Base-by-base conservation (phyloP, 1,140 invertebrate genomes). In the Arctopsyche grandis region DNA sequence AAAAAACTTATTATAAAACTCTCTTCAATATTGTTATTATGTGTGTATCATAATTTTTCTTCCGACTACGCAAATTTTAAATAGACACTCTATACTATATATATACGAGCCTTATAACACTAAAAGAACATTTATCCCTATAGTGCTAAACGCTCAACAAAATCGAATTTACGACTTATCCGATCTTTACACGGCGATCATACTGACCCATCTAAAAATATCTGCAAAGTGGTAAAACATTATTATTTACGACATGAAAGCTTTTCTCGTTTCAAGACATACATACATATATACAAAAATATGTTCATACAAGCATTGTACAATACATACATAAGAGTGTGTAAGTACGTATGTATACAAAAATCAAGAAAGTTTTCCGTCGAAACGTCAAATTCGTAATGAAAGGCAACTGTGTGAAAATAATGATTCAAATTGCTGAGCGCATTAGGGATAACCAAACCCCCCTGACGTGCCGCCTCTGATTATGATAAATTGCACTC, bases 401-500 rank as follows among this genome's bases (percentile, higher is more conserved):
- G 66, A 38, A 58, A 77, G 52, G 38, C 29, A 43, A 48, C 1
- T 74, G 19, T 21, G 52, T 73, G 71, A 58, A 70, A 69, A 77
- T 77, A 69, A 69, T 44, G 75, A 77, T 26, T 77, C 58, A 77
- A 77, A 77, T 77, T 77, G 75, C 75, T 4, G n/a, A 43, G 66
- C 43, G 48, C 75, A 77, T 77, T 77, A 77, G 60, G 75, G 12
- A 22, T 0, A 7, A 75, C 5, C 21, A 22, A 19, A 16, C 21
- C 46, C 48, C 69, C 44, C 12, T 75, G 78, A 69, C 78, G 78
- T 26, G 71, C 22, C 0, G 22, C 63, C 21, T 4, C 46, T 79
- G 78, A 79, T 79, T 75, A 79, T 79, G 78, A 79, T 79, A 56
- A 69, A 79, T 79, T 79, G 60, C 78, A 69, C 46, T 10, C 5